Percentiles rank a stretch among this genome's conserved stretches.
phyloP scores from a whole-genome alignment of 2,888 invertebrate species.

The Oligia latruncula region DNA sequence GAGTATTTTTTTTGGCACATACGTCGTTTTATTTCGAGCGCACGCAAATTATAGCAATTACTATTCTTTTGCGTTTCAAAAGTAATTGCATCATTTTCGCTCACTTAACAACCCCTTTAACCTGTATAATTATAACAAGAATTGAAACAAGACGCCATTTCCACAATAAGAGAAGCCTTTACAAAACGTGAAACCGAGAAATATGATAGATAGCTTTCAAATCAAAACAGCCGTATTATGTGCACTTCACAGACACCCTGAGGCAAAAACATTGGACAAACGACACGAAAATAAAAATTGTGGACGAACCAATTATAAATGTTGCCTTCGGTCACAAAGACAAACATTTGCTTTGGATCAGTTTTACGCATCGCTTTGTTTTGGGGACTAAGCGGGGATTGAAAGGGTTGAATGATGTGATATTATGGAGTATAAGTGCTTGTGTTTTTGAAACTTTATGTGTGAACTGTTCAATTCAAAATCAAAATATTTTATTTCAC shows the following conservation, averaged over 20 bases:
- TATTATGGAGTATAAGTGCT: background rate
- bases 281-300: constrained; percentile 59
- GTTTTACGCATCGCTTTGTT: constrained; percentile 56
- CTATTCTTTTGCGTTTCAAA: too few relatives aligned
- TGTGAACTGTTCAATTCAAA: background rate
- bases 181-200: background rate
- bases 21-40: too few relatives aligned
- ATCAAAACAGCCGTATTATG: constrained; percentile 42
- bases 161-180: background rate
- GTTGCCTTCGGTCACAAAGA: constrained; percentile 58
- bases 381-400: constrained; percentile 25
- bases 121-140: background rate
- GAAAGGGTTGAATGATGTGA: constrained; percentile 29
- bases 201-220: constrained; percentile 36
- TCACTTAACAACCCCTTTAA: too few relatives aligned
- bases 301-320: constrained; percentile 68
- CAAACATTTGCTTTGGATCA: constrained; percentile 64
- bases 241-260: constrained; percentile 35
- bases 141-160: background rate
- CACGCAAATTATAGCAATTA: too few relatives aligned
- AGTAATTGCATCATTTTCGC: too few relatives aligned
- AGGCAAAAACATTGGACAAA: constrained; percentile 53
- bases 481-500: too few relatives aligned
- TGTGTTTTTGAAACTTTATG: background rate
- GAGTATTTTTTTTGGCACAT: too few relatives aligned